Evolutionary conservation across 2,888 invertebrate genomes (phyloP), one percentile per base, ranked within the genome.

Genomic region (Idaea biselata): DNA sequence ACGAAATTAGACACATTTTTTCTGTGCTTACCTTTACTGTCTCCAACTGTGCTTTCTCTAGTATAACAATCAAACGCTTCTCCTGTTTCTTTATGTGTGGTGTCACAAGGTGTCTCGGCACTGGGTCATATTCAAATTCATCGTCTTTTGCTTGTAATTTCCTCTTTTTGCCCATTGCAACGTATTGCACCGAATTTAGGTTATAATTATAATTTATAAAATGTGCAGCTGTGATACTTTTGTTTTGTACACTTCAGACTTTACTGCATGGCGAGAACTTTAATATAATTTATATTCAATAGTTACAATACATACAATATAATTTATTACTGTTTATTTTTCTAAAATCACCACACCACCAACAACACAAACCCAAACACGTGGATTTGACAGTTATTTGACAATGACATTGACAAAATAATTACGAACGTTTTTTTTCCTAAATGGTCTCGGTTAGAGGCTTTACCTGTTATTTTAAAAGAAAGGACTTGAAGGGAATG

Each of bases 1-100:
- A n/a, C n/a, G n/a, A n/a, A n/a, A n/a, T n/a, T 54, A 4, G 6
- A 16, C 1, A 16, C 16, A 54, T 3, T 25, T 25, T 25, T 1
- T 25, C 25, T 5, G 5, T 65, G 62, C 71, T 74, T 86, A 98
- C 99, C 94, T 99, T 99, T 0, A 99, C 98, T 57, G 98, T 97
- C 93, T 99, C 99, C 61, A 99, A 87, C 79, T 99, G 98, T 4
- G 99, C 99, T 64, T 96, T 96, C 91, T 99, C 99, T 62, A 99
- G 89, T 64, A 99, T 95, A 55, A 99, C 95, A 71, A 99, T 97
- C 18, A 99, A 93, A 60, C 99, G 95, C 85, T 98, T 98, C 76
- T 98, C 97, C 86, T 96, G 95, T 73, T 97, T 96, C 76, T 95
- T 95, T 58, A 97, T 93, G 71, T 97, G 97, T 17, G 94, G 93